Percentiles rank a stretch among this genome's conserved stretches.
Conservation (phyloP, 1,140 invertebrate species). For the Brachionus koreanus region DNA sequence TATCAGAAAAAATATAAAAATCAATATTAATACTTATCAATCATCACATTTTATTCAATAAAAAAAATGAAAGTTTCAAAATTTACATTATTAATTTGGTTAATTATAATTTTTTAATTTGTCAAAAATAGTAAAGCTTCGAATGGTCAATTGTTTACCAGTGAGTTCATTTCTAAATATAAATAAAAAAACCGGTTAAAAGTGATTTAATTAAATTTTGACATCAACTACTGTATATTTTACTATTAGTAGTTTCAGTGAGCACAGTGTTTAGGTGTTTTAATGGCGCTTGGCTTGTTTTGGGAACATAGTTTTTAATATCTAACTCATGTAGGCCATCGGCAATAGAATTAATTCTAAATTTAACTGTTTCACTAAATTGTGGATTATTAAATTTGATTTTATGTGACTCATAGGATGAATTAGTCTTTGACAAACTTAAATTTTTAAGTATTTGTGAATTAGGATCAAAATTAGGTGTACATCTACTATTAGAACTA, state of each 20-base stretch:
- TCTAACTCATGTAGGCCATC: not conserved
- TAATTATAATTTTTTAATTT: no score
- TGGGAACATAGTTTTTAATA: not conserved
- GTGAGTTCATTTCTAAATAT: not conserved
- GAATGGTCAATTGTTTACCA: not conserved
- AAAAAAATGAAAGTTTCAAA: not conserved
- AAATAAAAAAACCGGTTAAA: not conserved
- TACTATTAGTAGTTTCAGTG: not conserved
- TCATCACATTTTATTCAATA: no score
- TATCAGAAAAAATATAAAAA: no score
- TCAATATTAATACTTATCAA: no score
- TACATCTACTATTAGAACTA: not conserved
- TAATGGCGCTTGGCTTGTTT: not conserved
- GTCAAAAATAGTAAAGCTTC: not conserved
- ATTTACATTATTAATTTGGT: not conserved
- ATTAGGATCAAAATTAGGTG: not conserved
- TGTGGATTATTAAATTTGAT: not conserved
- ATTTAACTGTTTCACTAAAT: not conserved
- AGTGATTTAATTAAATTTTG: not conserved
- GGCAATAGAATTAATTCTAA: not conserved
- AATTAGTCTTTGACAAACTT: not conserved
- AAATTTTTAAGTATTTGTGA: constrained; percentile 33
- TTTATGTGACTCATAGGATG: not conserved
- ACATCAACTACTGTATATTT: not conserved
- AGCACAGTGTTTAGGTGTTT: not conserved